A percentile compares a stretch with the other conserved stretches of the same genome.
Conservation (phyloP, 2,888 invertebrate species). For the Himalopsyche anomala region DNA sequence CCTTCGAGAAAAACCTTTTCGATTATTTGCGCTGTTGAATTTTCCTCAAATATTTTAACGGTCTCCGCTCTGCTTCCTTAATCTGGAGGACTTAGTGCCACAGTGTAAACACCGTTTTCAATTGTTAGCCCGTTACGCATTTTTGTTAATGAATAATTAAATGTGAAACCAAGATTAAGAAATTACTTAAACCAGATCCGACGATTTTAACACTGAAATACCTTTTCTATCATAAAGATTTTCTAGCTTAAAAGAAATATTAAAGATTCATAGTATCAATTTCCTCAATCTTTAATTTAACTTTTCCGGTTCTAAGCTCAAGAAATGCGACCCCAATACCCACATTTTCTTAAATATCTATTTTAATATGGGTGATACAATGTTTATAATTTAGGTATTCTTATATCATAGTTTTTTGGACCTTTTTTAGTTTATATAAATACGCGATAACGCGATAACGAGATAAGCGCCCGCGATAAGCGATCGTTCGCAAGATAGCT, state of each 20-base stretch:
- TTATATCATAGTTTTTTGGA: too few relatives aligned
- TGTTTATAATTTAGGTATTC: too few relatives aligned
- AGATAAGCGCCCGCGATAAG: too few relatives aligned
- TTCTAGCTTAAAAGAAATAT: background rate
- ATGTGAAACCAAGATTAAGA: constrained; percentile 29
- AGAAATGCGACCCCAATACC: too few relatives aligned
- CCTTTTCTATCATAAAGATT: background rate
- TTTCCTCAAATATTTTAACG: constrained; percentile 53
- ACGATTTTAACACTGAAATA: background rate
- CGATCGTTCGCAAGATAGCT: too few relatives aligned
- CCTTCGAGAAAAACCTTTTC: constrained; percentile 44
- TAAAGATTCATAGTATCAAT: too few relatives aligned
- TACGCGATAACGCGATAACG: too few relatives aligned
- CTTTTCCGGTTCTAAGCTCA: too few relatives aligned
- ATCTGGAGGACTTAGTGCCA: constrained; percentile 10
- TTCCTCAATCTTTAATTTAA: too few relatives aligned
- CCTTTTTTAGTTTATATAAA: too few relatives aligned
- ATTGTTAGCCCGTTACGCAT: constrained; percentile 31
- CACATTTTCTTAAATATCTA: too few relatives aligned
- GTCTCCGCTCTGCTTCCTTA: background rate
- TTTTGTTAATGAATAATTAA: constrained; percentile 35
- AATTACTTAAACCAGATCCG: constrained; percentile 29
- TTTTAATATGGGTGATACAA: too few relatives aligned
- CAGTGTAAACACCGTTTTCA: constrained; percentile 35
- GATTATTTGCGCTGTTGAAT: constrained; percentile 53